Conservation (phyloP, 2,797 vertebrate genomes). For the Heteromormyrus szaboi region DNA sequence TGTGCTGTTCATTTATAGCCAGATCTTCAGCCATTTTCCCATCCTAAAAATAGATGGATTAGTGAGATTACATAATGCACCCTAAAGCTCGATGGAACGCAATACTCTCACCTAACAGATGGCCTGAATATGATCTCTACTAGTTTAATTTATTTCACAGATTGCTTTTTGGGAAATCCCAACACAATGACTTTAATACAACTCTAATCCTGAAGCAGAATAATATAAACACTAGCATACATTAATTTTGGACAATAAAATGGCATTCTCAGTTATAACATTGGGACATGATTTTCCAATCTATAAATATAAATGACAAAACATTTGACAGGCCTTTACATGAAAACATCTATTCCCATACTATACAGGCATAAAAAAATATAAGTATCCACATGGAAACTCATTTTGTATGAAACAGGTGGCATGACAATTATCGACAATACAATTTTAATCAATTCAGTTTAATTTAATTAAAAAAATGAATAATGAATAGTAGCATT, state of each 20-base stretch:
- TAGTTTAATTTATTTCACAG: neutral
- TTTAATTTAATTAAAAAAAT: neutral
- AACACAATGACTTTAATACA: neutral
- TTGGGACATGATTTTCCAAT: neutral
- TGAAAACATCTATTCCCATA: neutral
- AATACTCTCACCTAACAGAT: neutral
- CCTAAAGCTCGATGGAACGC: neutral
- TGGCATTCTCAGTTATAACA: neutral
- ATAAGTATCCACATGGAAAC: neutral
- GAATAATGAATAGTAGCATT: neutral
- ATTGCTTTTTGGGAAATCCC: neutral
- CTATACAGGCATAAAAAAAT: neutral
- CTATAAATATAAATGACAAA: neutral
- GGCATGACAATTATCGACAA: neutral
- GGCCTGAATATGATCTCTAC: neutral
- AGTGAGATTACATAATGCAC: neutral
- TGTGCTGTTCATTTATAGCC: slow-evolving; percentile 78
- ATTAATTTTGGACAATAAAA: slow-evolving; percentile 1
- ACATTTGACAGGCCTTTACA: neutral
- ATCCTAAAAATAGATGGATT: slow-evolving; percentile 61
- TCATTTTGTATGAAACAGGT: neutral
- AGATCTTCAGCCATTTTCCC: slow-evolving; percentile 91
- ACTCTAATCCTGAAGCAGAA: neutral
- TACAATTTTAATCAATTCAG: neutral
- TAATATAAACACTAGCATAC: neutral